Evolutionary conservation across 2,113 vertebrate genomes (phyloP).

Genomic region (Okapia johnstoni): DNA sequence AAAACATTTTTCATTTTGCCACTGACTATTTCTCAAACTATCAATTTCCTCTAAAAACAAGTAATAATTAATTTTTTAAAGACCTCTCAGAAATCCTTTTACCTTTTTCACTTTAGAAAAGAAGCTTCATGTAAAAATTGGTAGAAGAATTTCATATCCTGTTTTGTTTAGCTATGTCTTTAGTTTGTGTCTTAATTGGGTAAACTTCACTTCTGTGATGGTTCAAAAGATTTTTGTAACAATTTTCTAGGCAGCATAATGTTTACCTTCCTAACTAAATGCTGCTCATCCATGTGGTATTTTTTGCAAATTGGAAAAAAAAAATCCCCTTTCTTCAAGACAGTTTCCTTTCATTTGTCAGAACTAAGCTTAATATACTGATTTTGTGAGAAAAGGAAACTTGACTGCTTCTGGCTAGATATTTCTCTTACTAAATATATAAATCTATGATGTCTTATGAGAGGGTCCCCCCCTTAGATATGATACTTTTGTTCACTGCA

Average conservation of each 20-base stretch:
- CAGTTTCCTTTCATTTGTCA: neutral
- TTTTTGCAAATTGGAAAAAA: conserved; percentile 2
- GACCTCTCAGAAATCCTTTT: neutral
- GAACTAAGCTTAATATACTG: neutral
- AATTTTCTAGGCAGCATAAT: neutral
- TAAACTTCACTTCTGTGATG: neutral
- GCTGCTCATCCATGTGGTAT: neutral
- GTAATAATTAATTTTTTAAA: neutral
- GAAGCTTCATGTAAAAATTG: neutral
- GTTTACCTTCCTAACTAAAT: neutral
- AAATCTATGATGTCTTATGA: neutral
- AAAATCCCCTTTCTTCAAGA: neutral
- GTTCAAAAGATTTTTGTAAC: neutral
- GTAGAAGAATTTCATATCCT: neutral
- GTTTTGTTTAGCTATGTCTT: neutral
- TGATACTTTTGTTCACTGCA: neutral
- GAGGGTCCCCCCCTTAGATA: neutral
- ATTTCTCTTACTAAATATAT: neutral
- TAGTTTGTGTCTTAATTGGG: neutral
- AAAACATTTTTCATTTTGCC: neutral
- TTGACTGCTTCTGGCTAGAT: neutral
- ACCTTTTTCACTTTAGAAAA: neutral
- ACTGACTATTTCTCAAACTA: neutral
- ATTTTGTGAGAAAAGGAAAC: conserved; percentile 4
- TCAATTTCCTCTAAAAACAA: neutral